A percentile compares a stretch with the other conserved stretches of the same genome.
Evolutionary conservation across 2,888 invertebrate genomes (phyloP).

Genomic region (Venusia cambrica): DNA sequence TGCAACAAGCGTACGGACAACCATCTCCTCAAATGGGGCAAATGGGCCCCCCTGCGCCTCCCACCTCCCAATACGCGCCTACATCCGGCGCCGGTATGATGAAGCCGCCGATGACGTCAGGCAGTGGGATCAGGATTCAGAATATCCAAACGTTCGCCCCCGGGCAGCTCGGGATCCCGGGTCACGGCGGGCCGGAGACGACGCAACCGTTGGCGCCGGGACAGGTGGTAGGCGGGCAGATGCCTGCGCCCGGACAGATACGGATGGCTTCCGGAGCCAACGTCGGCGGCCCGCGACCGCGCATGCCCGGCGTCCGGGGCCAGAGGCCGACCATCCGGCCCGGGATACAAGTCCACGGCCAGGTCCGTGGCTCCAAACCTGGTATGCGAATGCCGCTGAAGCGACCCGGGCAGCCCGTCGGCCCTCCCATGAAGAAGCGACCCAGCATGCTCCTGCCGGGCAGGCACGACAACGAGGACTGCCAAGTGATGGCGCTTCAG

Average conservation of each 20-base stretch:
- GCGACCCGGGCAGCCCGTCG: slow-evolving; percentile 43
- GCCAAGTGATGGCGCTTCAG: slow-evolving; percentile 88
- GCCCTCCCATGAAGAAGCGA: slow-evolving; percentile 68
- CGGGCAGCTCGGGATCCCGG: slow-evolving; percentile 47
- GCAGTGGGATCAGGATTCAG: slow-evolving; percentile 59
- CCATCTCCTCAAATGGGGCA: slow-evolving; percentile 41
- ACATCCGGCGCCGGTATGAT: slow-evolving; percentile 57
- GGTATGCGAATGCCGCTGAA: slow-evolving; percentile 68
- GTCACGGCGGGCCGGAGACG: slow-evolving; percentile 32
- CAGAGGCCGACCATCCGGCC: slow-evolving; percentile 60
- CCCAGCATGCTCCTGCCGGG: slow-evolving; percentile 85
- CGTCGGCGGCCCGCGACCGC: slow-evolving; percentile 50
- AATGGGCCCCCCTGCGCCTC: slow-evolving; percentile 50
- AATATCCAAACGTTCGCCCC: slow-evolving; percentile 69
- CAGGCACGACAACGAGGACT: slow-evolving; percentile 87
- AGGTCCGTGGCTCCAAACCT: slow-evolving; percentile 55
- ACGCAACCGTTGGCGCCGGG: slow-evolving; percentile 39
- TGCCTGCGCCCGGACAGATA: slow-evolving; percentile 58
- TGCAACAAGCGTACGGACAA: slow-evolving; percentile 72
- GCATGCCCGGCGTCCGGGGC: slow-evolving; percentile 59
- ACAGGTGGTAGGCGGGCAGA: slow-evolving; percentile 49
- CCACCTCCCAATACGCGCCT: slow-evolving; percentile 47
- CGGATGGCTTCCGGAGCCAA: slow-evolving; percentile 63
- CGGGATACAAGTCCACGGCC: slow-evolving; percentile 67
- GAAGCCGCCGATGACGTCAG: slow-evolving; percentile 44